These are phyloP conservation scores for Nephrotoma appendiculata DNA, from an alignment of 2,888 invertebrate species.

Conservation along the genomic window DNA sequence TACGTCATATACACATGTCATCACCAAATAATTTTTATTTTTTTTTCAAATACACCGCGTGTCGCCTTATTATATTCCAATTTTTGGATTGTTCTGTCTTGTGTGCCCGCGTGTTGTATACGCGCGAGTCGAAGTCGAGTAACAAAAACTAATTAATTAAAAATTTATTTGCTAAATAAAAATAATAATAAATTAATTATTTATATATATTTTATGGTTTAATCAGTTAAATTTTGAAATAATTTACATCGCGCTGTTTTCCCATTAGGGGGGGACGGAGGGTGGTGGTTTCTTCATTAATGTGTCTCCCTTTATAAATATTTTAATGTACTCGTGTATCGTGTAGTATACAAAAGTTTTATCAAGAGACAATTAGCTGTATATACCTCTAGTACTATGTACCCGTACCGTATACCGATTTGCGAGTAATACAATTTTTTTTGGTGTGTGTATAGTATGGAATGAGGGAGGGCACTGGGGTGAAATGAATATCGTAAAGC, in stretches of 20 bases:
- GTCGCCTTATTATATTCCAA: neutral
- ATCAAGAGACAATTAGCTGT: neutral
- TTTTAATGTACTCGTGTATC: neutral
- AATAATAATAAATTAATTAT: neutral
- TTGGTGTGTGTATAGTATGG: no score
- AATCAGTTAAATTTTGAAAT: neutral
- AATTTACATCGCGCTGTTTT: neutral
- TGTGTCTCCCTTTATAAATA: neutral
- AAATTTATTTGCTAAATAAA: neutral
- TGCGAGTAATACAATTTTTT: neutral
- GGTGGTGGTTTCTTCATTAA: neutral
- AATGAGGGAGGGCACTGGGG: neutral
- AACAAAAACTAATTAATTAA: neutral
- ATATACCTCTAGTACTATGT: neutral
- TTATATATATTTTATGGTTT: neutral
- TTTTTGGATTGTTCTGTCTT: neutral
- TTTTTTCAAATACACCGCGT: neutral
- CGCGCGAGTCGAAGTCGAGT: no score
- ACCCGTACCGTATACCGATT: neutral
- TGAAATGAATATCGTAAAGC: neutral
- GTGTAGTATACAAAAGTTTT: neutral
- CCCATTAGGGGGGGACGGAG: neutral
- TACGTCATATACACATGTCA: neutral
- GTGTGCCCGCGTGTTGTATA: no score
- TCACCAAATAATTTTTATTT: neutral